Evolutionary conservation across 2,888 invertebrate genomes (phyloP).

Genomic region (Eupithecia exiguata): DNA sequence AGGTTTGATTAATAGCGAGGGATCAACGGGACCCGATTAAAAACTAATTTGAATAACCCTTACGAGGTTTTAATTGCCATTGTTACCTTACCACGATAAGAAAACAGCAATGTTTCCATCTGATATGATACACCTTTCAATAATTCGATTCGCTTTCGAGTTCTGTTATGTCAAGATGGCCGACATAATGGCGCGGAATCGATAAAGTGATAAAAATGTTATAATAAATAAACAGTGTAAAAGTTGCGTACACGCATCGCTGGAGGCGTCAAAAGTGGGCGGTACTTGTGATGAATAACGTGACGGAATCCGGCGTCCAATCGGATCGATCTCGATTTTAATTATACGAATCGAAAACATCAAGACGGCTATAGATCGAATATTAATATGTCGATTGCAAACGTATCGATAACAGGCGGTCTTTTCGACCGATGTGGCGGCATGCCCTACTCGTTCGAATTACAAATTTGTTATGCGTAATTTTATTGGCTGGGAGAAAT

Average conservation of each 20-base stretch:
- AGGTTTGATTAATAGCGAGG: constrained; percentile 70
- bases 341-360: constrained; percentile 82
- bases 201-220: constrained; percentile 61
- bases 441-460: constrained; percentile 41
- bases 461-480: constrained; percentile 78
- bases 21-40: constrained; percentile 62
- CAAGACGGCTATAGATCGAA: constrained; percentile 78
- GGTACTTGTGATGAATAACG: constrained; percentile 78
- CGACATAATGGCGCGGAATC: constrained; percentile 59
- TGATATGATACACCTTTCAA: constrained; percentile 33
- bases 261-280: constrained; percentile 83
- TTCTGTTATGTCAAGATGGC: constrained; percentile 58
- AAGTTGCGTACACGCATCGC: constrained; percentile 76
- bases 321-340: constrained; percentile 81
- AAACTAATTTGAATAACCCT: constrained; percentile 56
- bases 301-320: constrained; percentile 80
- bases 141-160: constrained; percentile 40
- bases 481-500: constrained; percentile 71
- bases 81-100: constrained; percentile 21
- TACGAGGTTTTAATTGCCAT: constrained; percentile 42
- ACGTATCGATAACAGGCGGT: constrained; percentile 66
- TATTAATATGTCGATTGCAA: constrained; percentile 81
- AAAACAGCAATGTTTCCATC: constrained; percentile 24
- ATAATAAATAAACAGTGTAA: constrained; percentile 69
- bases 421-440: constrained; percentile 60